Percentiles rank a stretch among this genome's conserved stretches.
These are phyloP conservation scores for Tenthredo amoena DNA, from an alignment of 2,888 invertebrate genomes.

Conservation along the genomic window DNA sequence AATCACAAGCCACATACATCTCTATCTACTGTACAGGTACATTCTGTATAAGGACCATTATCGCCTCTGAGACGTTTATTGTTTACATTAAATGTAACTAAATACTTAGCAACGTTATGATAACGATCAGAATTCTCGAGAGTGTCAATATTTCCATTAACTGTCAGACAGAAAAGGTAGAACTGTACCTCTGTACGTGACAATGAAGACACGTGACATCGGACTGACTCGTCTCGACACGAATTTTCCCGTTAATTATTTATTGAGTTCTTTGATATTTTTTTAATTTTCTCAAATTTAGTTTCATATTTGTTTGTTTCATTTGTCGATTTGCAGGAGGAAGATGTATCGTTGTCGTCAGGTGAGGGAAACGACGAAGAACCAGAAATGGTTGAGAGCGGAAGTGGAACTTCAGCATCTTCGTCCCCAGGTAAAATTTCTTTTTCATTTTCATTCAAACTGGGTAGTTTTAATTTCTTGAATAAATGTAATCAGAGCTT, in stretches of 20 bases:
- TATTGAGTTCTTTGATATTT: not conserved
- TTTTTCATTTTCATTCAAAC: not conserved
- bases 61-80: not conserved
- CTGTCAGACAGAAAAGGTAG: not conserved
- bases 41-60: not conserved
- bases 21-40: not conserved
- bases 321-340: slow-evolving; percentile 55
- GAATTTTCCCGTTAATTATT: not conserved
- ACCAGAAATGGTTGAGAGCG: slow-evolving; percentile 56
- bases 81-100: not conserved
- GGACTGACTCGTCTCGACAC: not conserved
- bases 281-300: not conserved
- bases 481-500: not conserved
- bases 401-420: slow-evolving; percentile 54
- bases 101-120: not conserved
- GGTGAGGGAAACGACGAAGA: slow-evolving; percentile 57
- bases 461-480: not conserved
- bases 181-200: not conserved
- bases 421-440: slow-evolving; percentile 55
- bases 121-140: slow-evolving; percentile 17
- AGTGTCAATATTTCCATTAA: not conserved
- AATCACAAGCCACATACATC: not conserved
- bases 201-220: not conserved
- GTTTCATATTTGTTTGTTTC: slow-evolving; percentile 28
- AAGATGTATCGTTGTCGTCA: slow-evolving; percentile 56